Evolutionary conservation across 2,113 vertebrate species (phyloP).

Genomic region (Oreochromis tanganicae): DNA sequence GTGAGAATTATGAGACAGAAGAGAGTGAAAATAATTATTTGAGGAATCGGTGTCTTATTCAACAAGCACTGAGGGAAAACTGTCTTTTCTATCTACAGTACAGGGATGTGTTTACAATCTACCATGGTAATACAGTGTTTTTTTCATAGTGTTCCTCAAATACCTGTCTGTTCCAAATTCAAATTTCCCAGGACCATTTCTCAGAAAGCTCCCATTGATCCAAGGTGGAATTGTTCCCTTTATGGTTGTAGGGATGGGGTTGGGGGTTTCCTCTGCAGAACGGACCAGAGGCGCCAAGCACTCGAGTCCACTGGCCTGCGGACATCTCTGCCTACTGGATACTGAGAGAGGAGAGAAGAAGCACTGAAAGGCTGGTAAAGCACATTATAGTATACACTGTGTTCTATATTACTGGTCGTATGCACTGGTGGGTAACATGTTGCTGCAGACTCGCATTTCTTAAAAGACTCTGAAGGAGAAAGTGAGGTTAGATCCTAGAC

Average conservation of each 20-base stretch:
- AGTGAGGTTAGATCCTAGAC: neutral
- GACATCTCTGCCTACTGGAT: constrained; percentile 53
- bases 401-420: neutral
- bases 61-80: neutral
- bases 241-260: constrained; percentile 70
- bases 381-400: neutral
- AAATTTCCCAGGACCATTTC: constrained; percentile 88
- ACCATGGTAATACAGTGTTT: neutral
- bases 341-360: constrained; percentile 11
- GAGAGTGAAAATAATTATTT: neutral
- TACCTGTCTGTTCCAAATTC: constrained; percentile 87
- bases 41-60: neutral
- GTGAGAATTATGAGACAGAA: neutral
- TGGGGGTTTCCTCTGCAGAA: constrained; percentile 76
- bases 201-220: constrained; percentile 83
- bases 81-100: neutral
- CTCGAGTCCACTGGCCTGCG: constrained; percentile 63
- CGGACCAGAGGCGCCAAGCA: constrained; percentile 71
- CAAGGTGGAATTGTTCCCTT: constrained; percentile 80
- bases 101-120: neutral
- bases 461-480: neutral
- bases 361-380: neutral
- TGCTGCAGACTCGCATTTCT: neutral
- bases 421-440: neutral
- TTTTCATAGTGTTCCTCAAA: neutral